phyloP scores from a whole-genome alignment of 2,888 invertebrate genomes.

The Bimastos eiseni region DNA sequence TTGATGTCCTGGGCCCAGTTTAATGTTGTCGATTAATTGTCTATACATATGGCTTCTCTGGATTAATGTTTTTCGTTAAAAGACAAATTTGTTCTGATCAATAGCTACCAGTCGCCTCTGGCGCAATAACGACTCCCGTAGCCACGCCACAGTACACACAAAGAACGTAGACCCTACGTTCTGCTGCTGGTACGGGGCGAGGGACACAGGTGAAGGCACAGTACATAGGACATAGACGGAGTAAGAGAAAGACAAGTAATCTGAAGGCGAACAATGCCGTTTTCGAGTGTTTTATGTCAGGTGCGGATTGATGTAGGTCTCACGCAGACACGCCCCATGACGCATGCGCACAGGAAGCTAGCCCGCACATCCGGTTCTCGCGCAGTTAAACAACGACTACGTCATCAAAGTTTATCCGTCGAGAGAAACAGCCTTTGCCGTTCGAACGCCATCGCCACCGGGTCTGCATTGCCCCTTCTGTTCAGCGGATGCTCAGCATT shows the following conservation, averaged over 20 bases:
- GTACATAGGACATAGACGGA: neutral
- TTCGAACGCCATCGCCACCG: neutral
- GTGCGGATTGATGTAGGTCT: neutral
- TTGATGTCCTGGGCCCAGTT: no score
- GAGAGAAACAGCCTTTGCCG: neutral
- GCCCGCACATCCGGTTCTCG: neutral
- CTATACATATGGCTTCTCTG: no score
- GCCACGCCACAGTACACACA: no score
- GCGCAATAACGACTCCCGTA: no score
- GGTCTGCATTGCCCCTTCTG: neutral
- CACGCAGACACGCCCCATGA: neutral
- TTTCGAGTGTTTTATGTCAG: neutral
- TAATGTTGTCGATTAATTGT: no score
- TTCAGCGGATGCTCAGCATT: neutral
- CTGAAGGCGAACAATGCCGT: neutral
- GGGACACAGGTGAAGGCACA: neutral
- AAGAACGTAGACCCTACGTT: no score
- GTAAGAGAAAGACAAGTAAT: neutral
- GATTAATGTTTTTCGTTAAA: no score
- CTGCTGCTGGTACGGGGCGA: neutral
- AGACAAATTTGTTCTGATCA: no score
- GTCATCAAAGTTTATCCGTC: neutral
- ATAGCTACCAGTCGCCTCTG: no score
- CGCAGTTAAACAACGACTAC: neutral
- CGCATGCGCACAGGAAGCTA: conserved; percentile 8